Evolutionary conservation across 2,113 vertebrate species (phyloP).

Genomic region (Pluvianellus socialis): DNA sequence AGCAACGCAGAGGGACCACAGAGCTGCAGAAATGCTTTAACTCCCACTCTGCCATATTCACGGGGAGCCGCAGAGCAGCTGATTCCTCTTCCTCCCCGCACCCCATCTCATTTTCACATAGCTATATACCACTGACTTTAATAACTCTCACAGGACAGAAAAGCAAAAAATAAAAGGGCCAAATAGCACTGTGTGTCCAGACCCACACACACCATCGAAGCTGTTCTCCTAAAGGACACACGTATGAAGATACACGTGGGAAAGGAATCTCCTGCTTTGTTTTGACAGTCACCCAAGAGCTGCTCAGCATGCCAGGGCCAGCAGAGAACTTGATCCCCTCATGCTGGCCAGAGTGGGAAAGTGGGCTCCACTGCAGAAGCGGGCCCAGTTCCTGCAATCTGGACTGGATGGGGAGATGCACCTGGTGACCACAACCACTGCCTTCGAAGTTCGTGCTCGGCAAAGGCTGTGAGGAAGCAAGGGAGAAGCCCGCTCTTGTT

Average conservation of each 20-base stretch:
- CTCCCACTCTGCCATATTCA: background rate
- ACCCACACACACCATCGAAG: accelerated
- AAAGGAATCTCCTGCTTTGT: background rate
- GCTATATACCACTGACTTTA: background rate
- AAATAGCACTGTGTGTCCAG: background rate
- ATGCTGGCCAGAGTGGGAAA: background rate
- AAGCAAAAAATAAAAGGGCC: background rate
- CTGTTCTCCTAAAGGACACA: background rate
- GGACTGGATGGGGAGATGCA: accelerated
- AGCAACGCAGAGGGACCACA: background rate
- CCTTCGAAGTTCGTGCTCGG: background rate
- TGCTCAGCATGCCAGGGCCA: background rate
- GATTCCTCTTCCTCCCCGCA: background rate
- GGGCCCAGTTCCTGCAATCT: background rate
- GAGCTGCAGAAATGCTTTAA: background rate
- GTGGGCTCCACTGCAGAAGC: background rate
- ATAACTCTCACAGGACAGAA: background rate
- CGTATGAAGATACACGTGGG: accelerated
- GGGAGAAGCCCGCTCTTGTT: background rate
- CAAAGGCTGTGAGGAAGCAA: background rate
- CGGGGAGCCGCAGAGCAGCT: background rate
- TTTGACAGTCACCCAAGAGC: background rate
- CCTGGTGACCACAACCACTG: background rate
- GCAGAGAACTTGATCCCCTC: background rate
- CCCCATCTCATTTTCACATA: background rate